Evolutionary conservation across 2,113 vertebrate species (phyloP).

Genomic region (Siniperca chuatsi): DNA sequence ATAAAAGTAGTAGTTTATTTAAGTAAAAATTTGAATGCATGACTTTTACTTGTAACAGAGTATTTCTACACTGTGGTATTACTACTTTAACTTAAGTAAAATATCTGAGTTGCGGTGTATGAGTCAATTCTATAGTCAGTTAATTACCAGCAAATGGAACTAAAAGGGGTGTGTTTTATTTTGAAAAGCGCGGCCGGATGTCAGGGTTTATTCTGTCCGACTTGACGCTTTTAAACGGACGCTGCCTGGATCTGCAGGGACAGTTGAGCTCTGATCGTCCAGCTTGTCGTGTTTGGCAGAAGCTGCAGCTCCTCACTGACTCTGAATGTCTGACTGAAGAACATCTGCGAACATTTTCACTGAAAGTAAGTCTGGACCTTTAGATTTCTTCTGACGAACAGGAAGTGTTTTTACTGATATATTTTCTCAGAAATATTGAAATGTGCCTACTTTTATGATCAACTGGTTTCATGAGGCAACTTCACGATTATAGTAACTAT

Average conservation of each 20-base stretch:
- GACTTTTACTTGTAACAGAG: no score
- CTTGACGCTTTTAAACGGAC: not conserved
- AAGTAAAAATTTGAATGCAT: no score
- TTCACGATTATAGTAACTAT: not conserved
- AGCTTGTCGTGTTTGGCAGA: not conserved
- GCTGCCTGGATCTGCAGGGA: not conserved
- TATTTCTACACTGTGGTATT: no score
- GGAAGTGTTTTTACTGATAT: not conserved
- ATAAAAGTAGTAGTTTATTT: no score
- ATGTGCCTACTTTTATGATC: not conserved
- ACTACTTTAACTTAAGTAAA: no score
- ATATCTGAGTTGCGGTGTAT: no score
- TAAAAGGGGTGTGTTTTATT: constrained; percentile 46
- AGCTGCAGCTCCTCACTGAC: not conserved
- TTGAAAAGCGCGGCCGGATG: constrained; percentile 33
- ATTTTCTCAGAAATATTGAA: not conserved
- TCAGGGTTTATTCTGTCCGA: fast-evolving
- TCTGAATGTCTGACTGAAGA: not conserved
- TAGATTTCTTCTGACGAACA: fast-evolving
- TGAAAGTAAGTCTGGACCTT: constrained; percentile 21
- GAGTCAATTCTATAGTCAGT: no score
- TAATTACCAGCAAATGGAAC: no score
- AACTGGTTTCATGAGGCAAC: not conserved
- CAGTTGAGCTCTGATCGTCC: constrained; percentile 17
- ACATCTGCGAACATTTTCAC: constrained; percentile 18